Evolutionary conservation across 2,888 invertebrate genomes (phyloP).

Genomic region (Iselma pallidipennis): DNA sequence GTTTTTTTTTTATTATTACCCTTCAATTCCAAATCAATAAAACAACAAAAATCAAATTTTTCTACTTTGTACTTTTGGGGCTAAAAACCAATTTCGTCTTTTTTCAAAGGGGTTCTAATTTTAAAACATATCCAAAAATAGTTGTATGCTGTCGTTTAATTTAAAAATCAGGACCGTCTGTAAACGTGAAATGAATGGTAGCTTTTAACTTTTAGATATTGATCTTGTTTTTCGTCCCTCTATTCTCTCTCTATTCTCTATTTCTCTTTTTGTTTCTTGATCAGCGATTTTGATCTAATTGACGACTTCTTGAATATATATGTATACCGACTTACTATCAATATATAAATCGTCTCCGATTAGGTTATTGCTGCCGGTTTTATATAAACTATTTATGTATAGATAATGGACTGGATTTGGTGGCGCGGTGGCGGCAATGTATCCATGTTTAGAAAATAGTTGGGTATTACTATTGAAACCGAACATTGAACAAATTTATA

Average conservation of each 20-base stretch:
- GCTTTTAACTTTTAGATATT: slow-evolving; percentile 37
- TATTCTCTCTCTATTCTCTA: background rate
- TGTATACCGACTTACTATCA: slow-evolving; percentile 25
- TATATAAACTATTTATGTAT: background rate
- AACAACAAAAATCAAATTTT: background rate
- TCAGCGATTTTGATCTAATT: slow-evolving; percentile 51
- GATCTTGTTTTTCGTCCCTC: too few species aligned
- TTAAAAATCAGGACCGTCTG: background rate
- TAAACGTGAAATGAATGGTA: background rate
- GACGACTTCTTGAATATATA: too few species aligned
- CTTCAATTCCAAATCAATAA: background rate
- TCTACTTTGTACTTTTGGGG: too few species aligned
- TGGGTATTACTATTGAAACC: too few species aligned
- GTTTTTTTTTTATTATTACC: background rate
- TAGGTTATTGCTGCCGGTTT: slow-evolving; percentile 4
- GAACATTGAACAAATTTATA: slow-evolving; percentile 48
- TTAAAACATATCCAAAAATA: background rate
- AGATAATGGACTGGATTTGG: too few species aligned
- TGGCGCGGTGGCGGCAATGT: background rate
- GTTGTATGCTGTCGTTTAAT: background rate
- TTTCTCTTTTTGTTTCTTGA: slow-evolving; percentile 34
- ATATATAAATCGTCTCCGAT: slow-evolving; percentile 24
- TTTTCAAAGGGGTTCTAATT: background rate
- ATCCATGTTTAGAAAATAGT: slow-evolving; percentile 18
- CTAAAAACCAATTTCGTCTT: too few species aligned